Percentiles rank a stretch among this genome's conserved stretches.
phyloP scores from a whole-genome alignment of 2,113 vertebrate species.

The Amazona guildingii region DNA sequence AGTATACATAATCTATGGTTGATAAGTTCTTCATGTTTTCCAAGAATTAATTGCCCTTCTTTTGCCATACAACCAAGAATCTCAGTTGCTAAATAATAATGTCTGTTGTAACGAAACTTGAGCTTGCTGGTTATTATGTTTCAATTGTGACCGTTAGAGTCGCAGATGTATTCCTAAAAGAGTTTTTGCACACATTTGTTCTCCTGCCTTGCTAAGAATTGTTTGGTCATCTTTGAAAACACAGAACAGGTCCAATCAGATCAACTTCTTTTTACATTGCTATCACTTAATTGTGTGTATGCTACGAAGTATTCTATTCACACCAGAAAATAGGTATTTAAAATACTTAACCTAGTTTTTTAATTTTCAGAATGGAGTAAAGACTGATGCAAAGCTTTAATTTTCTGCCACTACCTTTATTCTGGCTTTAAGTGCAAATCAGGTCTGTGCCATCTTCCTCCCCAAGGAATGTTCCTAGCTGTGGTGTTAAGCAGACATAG shows the following conservation, averaged over 20 bases:
- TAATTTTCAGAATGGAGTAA: background rate
- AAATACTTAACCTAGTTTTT: background rate
- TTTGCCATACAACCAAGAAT: background rate
- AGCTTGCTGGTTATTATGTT: background rate
- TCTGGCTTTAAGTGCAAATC: background rate
- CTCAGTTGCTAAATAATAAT: background rate
- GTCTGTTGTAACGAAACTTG: background rate
- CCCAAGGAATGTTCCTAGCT: background rate
- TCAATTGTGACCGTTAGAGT: background rate
- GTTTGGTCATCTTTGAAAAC: background rate
- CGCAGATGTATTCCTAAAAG: background rate
- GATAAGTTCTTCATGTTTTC: background rate
- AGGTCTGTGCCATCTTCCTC: background rate
- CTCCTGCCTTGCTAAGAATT: background rate
- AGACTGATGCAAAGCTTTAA: background rate
- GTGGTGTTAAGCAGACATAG: background rate
- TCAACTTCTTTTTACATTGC: background rate
- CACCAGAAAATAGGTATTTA: background rate
- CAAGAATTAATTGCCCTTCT: constrained; percentile 3
- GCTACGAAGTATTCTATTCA: background rate
- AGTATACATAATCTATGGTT: background rate
- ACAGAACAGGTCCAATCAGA: background rate
- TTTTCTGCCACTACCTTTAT: background rate
- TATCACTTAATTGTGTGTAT: background rate
- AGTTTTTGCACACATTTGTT: background rate